phyloP scores from a whole-genome alignment of 2,888 invertebrate genomes.

The Unio pictorum region DNA sequence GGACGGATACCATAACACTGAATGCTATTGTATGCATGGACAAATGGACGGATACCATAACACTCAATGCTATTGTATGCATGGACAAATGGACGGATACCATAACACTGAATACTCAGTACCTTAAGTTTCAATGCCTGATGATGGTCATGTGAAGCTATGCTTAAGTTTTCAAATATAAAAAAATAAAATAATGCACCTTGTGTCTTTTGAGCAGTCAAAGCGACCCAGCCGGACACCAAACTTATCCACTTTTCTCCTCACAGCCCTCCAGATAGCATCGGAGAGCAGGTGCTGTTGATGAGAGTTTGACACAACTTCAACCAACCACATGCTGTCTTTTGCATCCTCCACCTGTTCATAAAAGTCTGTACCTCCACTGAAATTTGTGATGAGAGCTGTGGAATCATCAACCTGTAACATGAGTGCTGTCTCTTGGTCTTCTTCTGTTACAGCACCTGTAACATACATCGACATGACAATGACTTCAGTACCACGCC shows the following conservation, averaged over 20 bases:
- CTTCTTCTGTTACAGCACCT: conserved; percentile 68
- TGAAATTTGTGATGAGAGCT: conserved; percentile 65
- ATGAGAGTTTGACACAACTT: conserved; percentile 67
- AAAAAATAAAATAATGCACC: conserved; percentile 52
- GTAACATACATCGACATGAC: conserved; percentile 5
- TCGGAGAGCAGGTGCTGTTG: conserved; percentile 35
- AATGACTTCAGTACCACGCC: background rate
- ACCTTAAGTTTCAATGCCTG: too few species aligned
- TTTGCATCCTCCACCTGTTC: conserved; percentile 74
- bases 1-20: too few species aligned
- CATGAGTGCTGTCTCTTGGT: conserved; percentile 51
- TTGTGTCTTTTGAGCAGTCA: conserved; percentile 72
- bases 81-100: too few species aligned
- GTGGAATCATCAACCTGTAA: conserved; percentile 34
- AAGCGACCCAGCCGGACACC: conserved; percentile 73
- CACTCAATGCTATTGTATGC: too few species aligned
- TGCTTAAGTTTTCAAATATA: background rate
- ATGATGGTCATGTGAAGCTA: too few species aligned
- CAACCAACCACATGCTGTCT: conserved; percentile 75
- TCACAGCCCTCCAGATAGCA: conserved; percentile 71
- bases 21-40: too few species aligned
- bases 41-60: too few species aligned
- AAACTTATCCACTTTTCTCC: conserved; percentile 71
- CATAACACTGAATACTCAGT: too few species aligned
- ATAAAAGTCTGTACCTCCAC: conserved; percentile 71